Evolutionary conservation across 1,140 invertebrate genomes (phyloP).

Genomic region (Neuroterus valhalla): DNA sequence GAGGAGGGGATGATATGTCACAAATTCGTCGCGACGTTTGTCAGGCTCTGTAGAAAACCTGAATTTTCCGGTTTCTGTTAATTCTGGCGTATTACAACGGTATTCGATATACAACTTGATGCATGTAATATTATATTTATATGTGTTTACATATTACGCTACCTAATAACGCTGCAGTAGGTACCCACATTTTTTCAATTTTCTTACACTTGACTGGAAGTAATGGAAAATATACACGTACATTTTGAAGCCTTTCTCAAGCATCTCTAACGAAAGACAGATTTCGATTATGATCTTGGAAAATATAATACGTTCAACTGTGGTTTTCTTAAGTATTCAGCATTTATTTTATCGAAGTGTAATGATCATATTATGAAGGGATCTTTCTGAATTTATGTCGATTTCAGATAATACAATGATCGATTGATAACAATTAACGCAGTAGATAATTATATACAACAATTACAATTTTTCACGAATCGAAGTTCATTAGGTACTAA

Average conservation of each 20-base stretch:
- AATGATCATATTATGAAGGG: conserved; percentile 4
- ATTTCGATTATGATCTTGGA: background rate
- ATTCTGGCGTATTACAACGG: conserved; percentile 13
- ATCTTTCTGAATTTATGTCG: conserved; percentile 9
- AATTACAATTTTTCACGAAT: conserved; percentile 29
- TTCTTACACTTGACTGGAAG: background rate
- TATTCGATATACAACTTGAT: conserved; percentile 19
- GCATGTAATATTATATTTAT: conserved; percentile 20
- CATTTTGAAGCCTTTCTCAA: background rate
- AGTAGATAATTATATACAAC: conserved; percentile 24
- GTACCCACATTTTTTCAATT: background rate
- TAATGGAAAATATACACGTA: conserved; percentile 15
- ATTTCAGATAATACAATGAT: conserved; percentile 6
- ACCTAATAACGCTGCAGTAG: conserved; percentile 14
- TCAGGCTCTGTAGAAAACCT: conserved; percentile 1
- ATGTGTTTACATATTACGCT: conserved; percentile 19
- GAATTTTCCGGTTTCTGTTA: background rate
- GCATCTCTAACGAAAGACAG: background rate
- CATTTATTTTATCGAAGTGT: conserved; percentile 29
- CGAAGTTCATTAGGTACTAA: conserved; percentile 16
- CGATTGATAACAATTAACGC: conserved; percentile 21
- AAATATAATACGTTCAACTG: background rate
- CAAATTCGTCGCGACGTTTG: conserved; percentile 13
- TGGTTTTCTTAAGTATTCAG: conserved; percentile 18
- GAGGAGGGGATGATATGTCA: conserved; percentile 26